Evolutionary conservation across 2,888 invertebrate genomes (phyloP).

Genomic region (Choristoneura rosaceana): DNA sequence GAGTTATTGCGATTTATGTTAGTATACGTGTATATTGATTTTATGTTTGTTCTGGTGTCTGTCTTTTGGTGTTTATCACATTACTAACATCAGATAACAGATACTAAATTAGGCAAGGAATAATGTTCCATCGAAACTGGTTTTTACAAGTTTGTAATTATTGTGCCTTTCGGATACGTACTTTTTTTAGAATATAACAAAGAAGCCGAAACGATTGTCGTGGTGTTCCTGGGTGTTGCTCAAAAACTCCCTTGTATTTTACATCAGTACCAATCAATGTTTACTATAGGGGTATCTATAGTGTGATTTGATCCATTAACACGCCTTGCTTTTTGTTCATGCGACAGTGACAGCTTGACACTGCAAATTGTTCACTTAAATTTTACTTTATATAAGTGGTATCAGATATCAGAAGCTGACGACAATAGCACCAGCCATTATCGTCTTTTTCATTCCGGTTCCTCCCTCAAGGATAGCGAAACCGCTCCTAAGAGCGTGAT

Average conservation of each 20-base stretch:
- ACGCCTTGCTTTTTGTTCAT: constrained; percentile 14
- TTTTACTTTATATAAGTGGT: background rate
- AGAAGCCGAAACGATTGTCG: background rate
- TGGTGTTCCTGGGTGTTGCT: background rate
- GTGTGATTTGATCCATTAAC: background rate
- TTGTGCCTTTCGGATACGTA: background rate
- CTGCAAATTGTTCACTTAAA: background rate
- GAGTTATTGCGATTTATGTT: constrained; percentile 77
- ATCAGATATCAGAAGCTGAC: constrained; percentile 9
- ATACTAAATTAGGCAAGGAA: constrained; percentile 2
- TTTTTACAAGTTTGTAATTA: background rate
- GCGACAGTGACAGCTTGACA: background rate
- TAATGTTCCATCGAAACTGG: background rate
- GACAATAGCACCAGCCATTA: constrained; percentile 27
- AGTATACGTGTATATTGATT: constrained; percentile 66
- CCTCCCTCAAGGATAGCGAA: constrained; percentile 16
- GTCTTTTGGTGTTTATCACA: constrained; percentile 5
- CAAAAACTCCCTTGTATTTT: background rate
- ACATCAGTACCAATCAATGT: background rate
- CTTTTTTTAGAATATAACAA: background rate
- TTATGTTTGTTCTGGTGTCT: constrained; percentile 53
- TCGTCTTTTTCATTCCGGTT: constrained; percentile 13
- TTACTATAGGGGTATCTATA: background rate
- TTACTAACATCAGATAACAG: constrained; percentile 3
- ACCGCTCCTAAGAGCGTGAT: constrained; percentile 16